phyloP scores from a whole-genome alignment of 2,113 vertebrate genomes.

The Aspiorhynchus laticeps region DNA sequence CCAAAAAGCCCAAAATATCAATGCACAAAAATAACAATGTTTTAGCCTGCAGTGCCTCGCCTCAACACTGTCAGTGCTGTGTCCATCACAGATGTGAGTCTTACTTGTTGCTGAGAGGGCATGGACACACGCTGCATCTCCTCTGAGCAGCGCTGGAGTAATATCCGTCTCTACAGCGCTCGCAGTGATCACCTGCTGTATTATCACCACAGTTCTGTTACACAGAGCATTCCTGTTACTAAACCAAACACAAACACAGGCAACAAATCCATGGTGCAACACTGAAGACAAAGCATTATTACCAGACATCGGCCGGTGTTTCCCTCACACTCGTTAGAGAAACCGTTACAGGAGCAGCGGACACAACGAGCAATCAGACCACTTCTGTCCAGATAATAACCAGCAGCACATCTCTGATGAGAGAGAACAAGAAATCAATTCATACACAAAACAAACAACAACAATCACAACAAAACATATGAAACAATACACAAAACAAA shows the following conservation, averaged over 20 bases:
- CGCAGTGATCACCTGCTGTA: conserved; percentile 87
- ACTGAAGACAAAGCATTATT: conserved; percentile 56
- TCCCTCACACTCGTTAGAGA: conserved; percentile 84
- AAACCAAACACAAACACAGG: background rate
- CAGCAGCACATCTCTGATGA: conserved; percentile 83
- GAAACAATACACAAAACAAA: too few relatives aligned
- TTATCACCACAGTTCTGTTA: conserved; percentile 86
- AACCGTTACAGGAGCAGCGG: conserved; percentile 86
- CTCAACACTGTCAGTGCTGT: too few relatives aligned
- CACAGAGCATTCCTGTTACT: background rate
- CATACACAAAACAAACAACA: too few relatives aligned
- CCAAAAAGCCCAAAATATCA: too few relatives aligned
- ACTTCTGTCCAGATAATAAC: conserved; percentile 82
- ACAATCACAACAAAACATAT: too few relatives aligned
- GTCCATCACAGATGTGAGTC: background rate
- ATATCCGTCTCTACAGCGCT: conserved; percentile 88
- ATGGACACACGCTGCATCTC: conserved; percentile 83
- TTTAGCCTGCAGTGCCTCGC: too few relatives aligned
- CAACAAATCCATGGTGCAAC: background rate
- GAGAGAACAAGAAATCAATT: too few relatives aligned
- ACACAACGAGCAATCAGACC: conserved; percentile 73
- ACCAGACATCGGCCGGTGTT: conserved; percentile 87
- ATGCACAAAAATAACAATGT: too few relatives aligned
- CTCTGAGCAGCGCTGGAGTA: conserved; percentile 78
- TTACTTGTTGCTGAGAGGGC: conserved; percentile 86